Conservation (phyloP, 1,140 invertebrate species). For the Calliphora vicina region DNA sequence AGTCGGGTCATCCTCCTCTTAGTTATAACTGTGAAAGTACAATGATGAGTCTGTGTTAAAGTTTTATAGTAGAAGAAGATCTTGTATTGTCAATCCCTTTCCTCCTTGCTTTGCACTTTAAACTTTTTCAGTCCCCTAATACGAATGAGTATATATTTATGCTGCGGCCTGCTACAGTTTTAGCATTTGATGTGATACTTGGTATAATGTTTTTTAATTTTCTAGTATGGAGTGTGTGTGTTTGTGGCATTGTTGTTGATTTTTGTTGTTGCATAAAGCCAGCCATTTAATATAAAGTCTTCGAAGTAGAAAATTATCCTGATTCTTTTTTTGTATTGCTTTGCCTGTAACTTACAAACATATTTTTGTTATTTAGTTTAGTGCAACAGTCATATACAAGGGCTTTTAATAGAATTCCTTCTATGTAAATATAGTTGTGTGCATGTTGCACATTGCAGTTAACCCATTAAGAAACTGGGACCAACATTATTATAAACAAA, state of each 20-base stretch:
- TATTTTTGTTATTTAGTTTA: background rate
- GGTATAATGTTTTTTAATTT: slow-evolving; percentile 17
- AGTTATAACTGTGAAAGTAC: background rate
- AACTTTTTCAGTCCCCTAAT: background rate
- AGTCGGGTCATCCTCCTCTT: slow-evolving; percentile 11
- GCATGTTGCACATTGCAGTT: background rate
- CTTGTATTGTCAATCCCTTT: too few relatives aligned
- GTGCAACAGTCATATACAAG: background rate
- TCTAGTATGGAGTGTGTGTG: too few relatives aligned
- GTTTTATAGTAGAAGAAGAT: background rate
- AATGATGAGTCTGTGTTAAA: background rate
- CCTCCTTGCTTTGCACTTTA: background rate
- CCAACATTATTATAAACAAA: too few relatives aligned
- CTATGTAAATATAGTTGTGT: background rate
- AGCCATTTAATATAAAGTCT: slow-evolving; percentile 13
- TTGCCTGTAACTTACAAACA: background rate
- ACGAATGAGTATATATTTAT: background rate
- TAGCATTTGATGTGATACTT: background rate
- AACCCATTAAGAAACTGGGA: background rate
- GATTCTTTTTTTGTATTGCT: background rate
- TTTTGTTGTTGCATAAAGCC: slow-evolving; percentile 4
- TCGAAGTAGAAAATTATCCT: slow-evolving; percentile 26
- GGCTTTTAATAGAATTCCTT: background rate
- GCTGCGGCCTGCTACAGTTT: background rate
- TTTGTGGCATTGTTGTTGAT: background rate